Evolutionary conservation across 1,140 invertebrate species (phyloP).

Genomic region (Sitodiplosis mosellana): DNA sequence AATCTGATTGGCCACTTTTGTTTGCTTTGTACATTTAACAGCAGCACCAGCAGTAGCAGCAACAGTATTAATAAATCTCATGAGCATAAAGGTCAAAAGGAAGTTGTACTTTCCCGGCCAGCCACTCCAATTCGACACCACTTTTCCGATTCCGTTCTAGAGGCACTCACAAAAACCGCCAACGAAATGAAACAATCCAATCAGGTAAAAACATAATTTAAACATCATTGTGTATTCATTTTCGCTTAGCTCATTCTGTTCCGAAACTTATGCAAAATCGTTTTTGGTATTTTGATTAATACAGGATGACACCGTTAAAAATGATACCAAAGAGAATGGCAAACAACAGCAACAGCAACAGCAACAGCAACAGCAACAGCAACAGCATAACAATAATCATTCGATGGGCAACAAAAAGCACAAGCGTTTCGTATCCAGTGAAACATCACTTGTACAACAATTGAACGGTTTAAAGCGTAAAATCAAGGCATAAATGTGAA

Average conservation of each 20-base stretch:
- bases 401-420: neutral
- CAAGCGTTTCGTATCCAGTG: slow-evolving; percentile 4
- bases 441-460: slow-evolving; percentile 1
- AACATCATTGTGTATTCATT: too few species aligned
- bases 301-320: slow-evolving; percentile 2
- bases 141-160: slow-evolving; percentile 13
- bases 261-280: too few species aligned
- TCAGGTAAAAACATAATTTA: neutral
- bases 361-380: too few species aligned
- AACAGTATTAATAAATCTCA: neutral
- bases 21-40: too few species aligned
- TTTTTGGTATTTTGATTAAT: too few species aligned
- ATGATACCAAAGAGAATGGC: too few species aligned
- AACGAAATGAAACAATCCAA: slow-evolving; percentile 9
- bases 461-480: slow-evolving; percentile 1
- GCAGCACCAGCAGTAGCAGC: too few species aligned
- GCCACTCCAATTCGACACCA: slow-evolving; percentile 24
- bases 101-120: slow-evolving; percentile 29
- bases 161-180: slow-evolving; percentile 9
- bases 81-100: slow-evolving; percentile 26
- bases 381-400: too few species aligned
- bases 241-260: too few species aligned
- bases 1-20: too few species aligned
- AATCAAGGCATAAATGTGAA: neutral
- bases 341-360: too few species aligned